These are phyloP conservation scores for Lerema accius DNA, from an alignment of 1,140 invertebrate species.

Conservation along the genomic window DNA sequence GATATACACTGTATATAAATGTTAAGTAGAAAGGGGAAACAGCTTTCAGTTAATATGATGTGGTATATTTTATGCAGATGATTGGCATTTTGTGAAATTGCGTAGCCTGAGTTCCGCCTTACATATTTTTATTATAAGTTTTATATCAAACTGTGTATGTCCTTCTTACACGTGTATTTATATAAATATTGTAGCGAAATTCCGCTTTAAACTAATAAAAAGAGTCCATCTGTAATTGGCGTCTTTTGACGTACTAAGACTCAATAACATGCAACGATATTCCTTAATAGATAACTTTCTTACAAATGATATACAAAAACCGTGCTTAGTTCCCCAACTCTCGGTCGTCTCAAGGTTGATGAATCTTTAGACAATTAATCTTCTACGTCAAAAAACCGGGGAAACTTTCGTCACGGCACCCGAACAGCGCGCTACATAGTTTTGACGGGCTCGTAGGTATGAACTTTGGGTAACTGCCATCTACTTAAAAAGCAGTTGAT, in stretches of 20 bases:
- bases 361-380: constrained; percentile 33
- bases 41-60: neutral
- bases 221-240: no score
- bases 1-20: no score
- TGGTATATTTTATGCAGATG: neutral
- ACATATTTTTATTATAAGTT: neutral
- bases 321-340: constrained; percentile 13
- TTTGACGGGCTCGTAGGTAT: constrained; percentile 14
- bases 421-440: constrained; percentile 7
- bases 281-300: constrained; percentile 11
- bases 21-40: neutral
- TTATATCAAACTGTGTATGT: no score
- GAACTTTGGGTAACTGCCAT: constrained; percentile 1
- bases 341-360: constrained; percentile 25
- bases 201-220: no score
- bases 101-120: neutral
- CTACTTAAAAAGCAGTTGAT: neutral
- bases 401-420: constrained; percentile 25
- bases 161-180: no score
- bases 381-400: constrained; percentile 20
- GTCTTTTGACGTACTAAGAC: no score
- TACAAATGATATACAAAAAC: constrained; percentile 24
- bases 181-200: no score
- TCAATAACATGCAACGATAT: no score
- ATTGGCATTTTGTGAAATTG: neutral